phyloP scores from a whole-genome alignment of 2,113 vertebrate genomes.

The Sinocyclocheilus maitianheensis region DNA sequence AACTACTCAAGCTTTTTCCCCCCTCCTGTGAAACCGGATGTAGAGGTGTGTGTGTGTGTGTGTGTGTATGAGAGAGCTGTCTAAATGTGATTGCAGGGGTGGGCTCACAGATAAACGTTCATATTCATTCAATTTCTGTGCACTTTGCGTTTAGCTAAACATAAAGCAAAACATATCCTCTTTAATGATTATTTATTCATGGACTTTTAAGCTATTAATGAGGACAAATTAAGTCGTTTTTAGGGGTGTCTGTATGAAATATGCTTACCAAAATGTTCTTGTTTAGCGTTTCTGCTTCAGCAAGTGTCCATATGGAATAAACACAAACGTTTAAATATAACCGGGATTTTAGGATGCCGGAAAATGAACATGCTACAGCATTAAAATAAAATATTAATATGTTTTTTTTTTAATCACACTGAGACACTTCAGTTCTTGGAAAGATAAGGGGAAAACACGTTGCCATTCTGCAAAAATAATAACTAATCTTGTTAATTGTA shows the following conservation, averaged over 20 bases:
- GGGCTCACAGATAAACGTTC: conserved; percentile 67
- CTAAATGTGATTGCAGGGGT: conserved; percentile 63
- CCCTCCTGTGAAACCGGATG: conserved; percentile 57
- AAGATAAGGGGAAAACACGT: background rate
- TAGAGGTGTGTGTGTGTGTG: conserved; percentile 63
- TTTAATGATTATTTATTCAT: conserved; percentile 82
- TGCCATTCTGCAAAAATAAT: background rate
- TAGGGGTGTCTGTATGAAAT: conserved; percentile 77
- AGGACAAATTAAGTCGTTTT: conserved; percentile 82
- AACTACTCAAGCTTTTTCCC: background rate
- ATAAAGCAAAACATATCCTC: conserved; percentile 67
- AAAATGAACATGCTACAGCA: background rate
- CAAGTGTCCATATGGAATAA: conserved; percentile 71
- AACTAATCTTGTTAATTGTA: background rate
- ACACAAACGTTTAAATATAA: conserved; percentile 72
- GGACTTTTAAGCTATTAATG: conserved; percentile 84
- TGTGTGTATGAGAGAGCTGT: conserved; percentile 60
- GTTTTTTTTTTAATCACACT: conserved; percentile 35
- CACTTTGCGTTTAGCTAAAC: conserved; percentile 69
- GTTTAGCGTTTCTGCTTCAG: conserved; percentile 72
- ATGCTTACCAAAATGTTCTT: conserved; percentile 74
- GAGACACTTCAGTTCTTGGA: background rate
- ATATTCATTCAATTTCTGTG: conserved; percentile 68
- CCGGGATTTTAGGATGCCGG: conserved; percentile 57
- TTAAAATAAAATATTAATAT: conserved; percentile 32